Conservation (phyloP, 2,113 vertebrate genomes). For the Corydoras sp. region DNA sequence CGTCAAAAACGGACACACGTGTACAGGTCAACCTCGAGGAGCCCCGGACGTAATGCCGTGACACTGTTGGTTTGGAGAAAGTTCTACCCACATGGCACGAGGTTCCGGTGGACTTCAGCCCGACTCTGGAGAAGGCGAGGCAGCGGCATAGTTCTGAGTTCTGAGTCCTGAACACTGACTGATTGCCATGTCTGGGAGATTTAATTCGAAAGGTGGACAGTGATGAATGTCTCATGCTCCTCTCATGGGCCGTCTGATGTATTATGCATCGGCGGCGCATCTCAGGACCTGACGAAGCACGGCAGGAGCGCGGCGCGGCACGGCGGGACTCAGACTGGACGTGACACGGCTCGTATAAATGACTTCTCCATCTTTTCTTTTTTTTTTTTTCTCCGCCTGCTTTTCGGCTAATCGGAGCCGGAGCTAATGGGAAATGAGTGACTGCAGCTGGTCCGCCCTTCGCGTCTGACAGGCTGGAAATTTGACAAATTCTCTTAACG, state of each 20-base stretch:
- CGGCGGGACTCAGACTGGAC: slow-evolving; percentile 49
- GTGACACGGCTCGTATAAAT: slow-evolving; percentile 68
- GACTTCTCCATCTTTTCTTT: slow-evolving; percentile 51
- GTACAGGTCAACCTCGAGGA: too few species aligned
- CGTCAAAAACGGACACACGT: too few species aligned
- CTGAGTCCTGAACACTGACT: slow-evolving; percentile 68
- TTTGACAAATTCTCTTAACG: slow-evolving; percentile 68
- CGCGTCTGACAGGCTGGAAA: slow-evolving; percentile 57
- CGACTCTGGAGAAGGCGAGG: slow-evolving; percentile 27
- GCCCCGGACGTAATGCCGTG: too few species aligned
- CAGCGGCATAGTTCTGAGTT: not conserved
- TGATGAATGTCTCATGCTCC: slow-evolving; percentile 71
- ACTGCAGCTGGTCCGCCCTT: slow-evolving; percentile 57
- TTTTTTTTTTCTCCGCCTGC: too few species aligned
- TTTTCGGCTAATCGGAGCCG: slow-evolving; percentile 52
- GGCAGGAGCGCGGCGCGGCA: slow-evolving; percentile 19
- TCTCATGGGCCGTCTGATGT: slow-evolving; percentile 68
- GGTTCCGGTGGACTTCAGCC: slow-evolving; percentile 33
- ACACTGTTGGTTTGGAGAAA: slow-evolving; percentile 21
- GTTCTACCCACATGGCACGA: slow-evolving; percentile 29
- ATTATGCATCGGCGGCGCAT: slow-evolving; percentile 70
- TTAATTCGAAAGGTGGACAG: slow-evolving; percentile 75
- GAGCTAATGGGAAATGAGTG: slow-evolving; percentile 67
- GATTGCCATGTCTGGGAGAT: slow-evolving; percentile 68
- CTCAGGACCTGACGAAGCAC: slow-evolving; percentile 60